These are phyloP conservation scores for Mesaphorura yosii DNA, from an alignment of 1,140 invertebrate genomes.

Conservation along the genomic window DNA sequence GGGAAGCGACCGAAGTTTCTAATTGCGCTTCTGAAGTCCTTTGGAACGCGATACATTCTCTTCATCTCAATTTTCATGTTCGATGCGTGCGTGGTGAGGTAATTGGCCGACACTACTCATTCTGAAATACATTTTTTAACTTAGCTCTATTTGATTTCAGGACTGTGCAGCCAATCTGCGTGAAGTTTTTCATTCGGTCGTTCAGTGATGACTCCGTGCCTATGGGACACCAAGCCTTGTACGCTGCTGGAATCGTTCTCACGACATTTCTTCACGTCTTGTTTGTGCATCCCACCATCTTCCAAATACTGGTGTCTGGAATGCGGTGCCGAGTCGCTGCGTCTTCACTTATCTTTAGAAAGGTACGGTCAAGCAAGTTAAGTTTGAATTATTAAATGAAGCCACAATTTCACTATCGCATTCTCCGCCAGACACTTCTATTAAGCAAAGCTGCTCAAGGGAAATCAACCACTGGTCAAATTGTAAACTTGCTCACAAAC, in stretches of 20 bases:
- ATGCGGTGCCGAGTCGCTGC: conserved; percentile 67
- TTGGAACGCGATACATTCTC: conserved; percentile 1
- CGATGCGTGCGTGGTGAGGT: conserved; percentile 20
- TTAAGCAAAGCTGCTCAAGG: conserved; percentile 36
- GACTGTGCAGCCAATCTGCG: conserved; percentile 4
- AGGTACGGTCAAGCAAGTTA: conserved; percentile 43
- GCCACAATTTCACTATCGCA: neutral
- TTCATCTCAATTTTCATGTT: conserved; percentile 2
- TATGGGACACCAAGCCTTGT: conserved; percentile 8
- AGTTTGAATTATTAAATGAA: neutral
- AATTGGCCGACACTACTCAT: neutral
- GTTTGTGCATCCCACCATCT: conserved; percentile 15
- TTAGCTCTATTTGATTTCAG: neutral
- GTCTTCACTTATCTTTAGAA: conserved; percentile 68
- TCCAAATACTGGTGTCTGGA: conserved; percentile 45
- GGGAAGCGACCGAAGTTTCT: conserved; percentile 4
- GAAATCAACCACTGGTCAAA: conserved; percentile 44
- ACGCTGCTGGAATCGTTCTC: conserved; percentile 10
- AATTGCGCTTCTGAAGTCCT: conserved; percentile 7
- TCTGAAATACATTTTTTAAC: neutral
- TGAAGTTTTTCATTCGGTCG: conserved; percentile 22
- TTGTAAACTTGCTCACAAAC: too few relatives aligned
- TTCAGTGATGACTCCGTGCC: neutral
- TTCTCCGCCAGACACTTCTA: conserved; percentile 14
- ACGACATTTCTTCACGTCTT: conserved; percentile 10